These are phyloP conservation scores for Pitangus sulphuratus DNA, from an alignment of 2,797 vertebrate genomes.

Conservation along the genomic window DNA sequence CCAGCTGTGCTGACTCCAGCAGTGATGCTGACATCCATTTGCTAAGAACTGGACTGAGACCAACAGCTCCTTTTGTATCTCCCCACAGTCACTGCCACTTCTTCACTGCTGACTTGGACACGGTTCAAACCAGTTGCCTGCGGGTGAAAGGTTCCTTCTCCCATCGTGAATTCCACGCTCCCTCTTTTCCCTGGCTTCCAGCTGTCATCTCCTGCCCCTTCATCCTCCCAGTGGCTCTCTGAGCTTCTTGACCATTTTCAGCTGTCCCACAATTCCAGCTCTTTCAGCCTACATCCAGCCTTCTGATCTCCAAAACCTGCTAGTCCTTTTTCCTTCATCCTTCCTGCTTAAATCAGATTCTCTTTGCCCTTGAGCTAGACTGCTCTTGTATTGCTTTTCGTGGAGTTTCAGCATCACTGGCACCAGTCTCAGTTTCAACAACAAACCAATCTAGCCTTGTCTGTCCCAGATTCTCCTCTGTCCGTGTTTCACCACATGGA, in stretches of 20 bases:
- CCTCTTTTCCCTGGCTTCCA: not conserved
- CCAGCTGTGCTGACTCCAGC: conserved; percentile 23
- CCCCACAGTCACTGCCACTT: not conserved
- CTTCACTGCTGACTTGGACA: not conserved
- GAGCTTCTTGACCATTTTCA: not conserved
- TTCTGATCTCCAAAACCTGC: not conserved
- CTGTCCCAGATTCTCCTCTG: not conserved
- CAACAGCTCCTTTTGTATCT: conserved; percentile 23
- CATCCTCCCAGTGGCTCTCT: not conserved
- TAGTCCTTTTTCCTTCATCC: not conserved
- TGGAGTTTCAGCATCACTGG: not conserved
- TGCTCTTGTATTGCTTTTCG: not conserved
- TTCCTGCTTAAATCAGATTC: not conserved
- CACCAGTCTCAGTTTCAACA: not conserved
- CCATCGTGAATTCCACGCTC: not conserved
- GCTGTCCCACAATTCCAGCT: not conserved
- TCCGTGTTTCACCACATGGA: not conserved
- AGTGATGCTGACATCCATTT: not conserved
- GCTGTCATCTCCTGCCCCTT: not conserved
- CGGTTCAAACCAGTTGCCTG: conserved; percentile 46
- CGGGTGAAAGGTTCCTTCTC: conserved; percentile 25
- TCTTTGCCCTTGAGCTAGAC: not conserved
- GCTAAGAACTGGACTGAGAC: not conserved
- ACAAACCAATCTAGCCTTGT: not conserved
- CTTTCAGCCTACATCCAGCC: not conserved